Percentiles rank a stretch among this genome's conserved stretches.
phyloP scores from a whole-genome alignment of 2,888 invertebrate species.

The Chymomyza amoena region DNA sequence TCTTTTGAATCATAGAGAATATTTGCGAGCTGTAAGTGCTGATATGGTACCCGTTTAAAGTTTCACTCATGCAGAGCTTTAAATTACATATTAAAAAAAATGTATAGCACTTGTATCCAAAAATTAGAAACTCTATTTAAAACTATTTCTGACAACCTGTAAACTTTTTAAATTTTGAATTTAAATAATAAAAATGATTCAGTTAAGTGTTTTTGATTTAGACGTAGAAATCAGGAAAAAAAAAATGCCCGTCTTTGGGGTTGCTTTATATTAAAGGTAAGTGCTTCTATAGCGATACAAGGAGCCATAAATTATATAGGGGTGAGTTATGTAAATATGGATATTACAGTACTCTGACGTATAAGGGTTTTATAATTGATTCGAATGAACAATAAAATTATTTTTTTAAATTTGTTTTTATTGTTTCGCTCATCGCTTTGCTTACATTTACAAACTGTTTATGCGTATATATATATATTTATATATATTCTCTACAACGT shows the following conservation, averaged over 20 bases:
- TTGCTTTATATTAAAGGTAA: background rate
- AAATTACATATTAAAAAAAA: background rate
- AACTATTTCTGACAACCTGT: constrained; percentile 14
- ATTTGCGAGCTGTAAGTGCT: background rate
- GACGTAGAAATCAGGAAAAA: background rate
- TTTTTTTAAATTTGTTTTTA: background rate
- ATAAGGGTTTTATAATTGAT: constrained; percentile 35
- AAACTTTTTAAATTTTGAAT: constrained; percentile 29
- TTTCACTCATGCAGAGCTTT: no score
- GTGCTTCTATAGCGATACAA: background rate
- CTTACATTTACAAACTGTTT: constrained; percentile 70
- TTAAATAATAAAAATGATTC: constrained; percentile 50
- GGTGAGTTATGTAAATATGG: no score
- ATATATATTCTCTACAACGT: constrained; percentile 70
- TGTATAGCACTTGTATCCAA: background rate
- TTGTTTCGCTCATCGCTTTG: constrained; percentile 43
- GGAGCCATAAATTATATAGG: no score
- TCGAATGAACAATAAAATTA: background rate
- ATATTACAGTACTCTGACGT: no score
- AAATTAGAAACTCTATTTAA: background rate
- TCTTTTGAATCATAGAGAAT: constrained; percentile 14
- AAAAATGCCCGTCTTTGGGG: background rate
- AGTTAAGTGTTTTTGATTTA: constrained; percentile 22
- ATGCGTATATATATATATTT: constrained; percentile 58
- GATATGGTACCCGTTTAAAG: no score